Evolutionary conservation across 2,888 invertebrate species (phyloP).

Genomic region (Metellina segmentata): DNA sequence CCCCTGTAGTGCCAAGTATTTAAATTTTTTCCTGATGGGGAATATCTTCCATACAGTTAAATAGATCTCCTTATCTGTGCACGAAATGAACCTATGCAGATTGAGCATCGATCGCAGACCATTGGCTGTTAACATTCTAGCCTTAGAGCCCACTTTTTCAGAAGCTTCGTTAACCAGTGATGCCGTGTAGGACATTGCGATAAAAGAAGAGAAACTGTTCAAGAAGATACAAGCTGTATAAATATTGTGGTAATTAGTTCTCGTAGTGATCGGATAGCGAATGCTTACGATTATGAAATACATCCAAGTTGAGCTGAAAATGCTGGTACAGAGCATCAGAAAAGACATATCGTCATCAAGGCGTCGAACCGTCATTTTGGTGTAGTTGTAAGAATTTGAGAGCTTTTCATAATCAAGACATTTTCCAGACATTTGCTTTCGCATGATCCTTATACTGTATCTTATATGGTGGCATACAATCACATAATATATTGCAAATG

Average conservation of each 20-base stretch:
- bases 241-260: background rate
- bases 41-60: constrained; percentile 27
- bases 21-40: constrained; percentile 3
- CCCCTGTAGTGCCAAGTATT: background rate
- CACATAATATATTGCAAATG: constrained; percentile 14
- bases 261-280: background rate
- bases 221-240: background rate
- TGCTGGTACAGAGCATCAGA: background rate
- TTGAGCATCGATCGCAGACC: background rate
- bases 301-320: background rate
- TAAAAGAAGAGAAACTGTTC: background rate
- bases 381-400: background rate
- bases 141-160: background rate
- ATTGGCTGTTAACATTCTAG: background rate
- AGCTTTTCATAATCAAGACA: background rate
- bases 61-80: background rate
- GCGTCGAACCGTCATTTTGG: background rate
- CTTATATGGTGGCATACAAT: background rate
- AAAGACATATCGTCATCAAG: background rate
- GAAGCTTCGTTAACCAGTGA: background rate
- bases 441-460: background rate
- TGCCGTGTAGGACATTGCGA: background rate
- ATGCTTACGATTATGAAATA: background rate
- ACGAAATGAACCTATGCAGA: constrained; percentile 10
- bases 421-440: background rate